Percentiles rank a stretch among this genome's conserved stretches.
Conservation (phyloP, 2,797 vertebrate genomes). For the Tamandua tetradactyla region DNA sequence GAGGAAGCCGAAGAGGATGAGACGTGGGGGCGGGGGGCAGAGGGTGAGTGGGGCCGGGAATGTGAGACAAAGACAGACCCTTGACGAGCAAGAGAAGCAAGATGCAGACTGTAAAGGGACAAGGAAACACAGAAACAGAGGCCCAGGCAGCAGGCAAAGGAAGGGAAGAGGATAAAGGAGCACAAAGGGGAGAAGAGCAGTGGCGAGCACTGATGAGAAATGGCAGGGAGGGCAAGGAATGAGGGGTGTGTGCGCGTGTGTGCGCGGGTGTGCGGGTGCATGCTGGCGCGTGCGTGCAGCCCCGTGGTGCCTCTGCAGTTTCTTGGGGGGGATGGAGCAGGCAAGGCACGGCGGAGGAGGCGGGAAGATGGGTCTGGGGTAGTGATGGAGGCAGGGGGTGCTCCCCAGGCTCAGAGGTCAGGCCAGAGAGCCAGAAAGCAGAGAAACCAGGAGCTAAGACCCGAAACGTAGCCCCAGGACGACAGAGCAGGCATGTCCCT, state of each 20-base stretch:
- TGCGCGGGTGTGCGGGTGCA: not conserved
- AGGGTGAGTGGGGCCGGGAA: not conserved
- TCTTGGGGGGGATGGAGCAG: not conserved
- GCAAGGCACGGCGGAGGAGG: not conserved
- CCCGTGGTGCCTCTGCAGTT: not conserved
- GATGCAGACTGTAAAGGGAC: not conserved
- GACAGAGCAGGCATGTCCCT: not conserved
- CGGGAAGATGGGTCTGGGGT: not conserved
- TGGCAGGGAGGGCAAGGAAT: not conserved
- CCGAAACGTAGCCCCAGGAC: slow-evolving; percentile 44
- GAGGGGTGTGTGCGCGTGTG: not conserved
- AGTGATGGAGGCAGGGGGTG: not conserved
- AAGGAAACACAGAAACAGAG: not conserved
- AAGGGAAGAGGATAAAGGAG: not conserved
- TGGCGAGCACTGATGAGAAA: slow-evolving; percentile 35
- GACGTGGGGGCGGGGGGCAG: not conserved
- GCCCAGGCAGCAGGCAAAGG: not conserved
- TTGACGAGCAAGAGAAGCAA: not conserved
- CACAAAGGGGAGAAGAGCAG: slow-evolving; percentile 32
- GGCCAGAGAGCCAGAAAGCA: not conserved
- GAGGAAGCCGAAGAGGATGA: slow-evolving; percentile 33
- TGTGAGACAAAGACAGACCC: slow-evolving; percentile 64
- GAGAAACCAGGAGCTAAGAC: not conserved
- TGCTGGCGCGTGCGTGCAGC: not conserved
- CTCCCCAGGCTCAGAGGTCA: not conserved